Percentiles rank a stretch among this genome's conserved stretches.
Conservation (phyloP, 1,140 invertebrate genomes). For the Pygmarrhopalites habei region DNA sequence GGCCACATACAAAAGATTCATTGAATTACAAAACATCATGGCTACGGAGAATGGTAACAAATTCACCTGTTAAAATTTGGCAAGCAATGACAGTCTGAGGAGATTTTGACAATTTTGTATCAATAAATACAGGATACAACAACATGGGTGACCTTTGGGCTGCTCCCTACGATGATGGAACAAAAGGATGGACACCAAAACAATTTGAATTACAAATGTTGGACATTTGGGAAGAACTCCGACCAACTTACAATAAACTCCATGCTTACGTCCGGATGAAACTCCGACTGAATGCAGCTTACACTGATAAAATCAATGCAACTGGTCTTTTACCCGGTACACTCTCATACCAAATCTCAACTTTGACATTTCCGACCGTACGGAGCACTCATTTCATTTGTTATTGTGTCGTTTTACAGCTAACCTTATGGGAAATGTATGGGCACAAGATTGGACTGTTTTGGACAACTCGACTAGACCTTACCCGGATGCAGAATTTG, state of each 20-base stretch:
- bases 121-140: conserved; percentile 14
- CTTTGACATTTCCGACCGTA: too few relatives aligned
- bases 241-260: conserved; percentile 72
- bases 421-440: conserved; percentile 7
- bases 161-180: conserved; percentile 10
- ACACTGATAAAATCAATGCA: conserved; percentile 12
- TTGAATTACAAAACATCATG: conserved; percentile 18
- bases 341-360: too few relatives aligned
- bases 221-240: conserved; percentile 62
- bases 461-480: conserved; percentile 46
- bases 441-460: conserved; percentile 45
- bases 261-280: conserved; percentile 76
- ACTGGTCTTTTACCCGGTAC: conserved; percentile 9
- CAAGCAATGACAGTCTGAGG: neutral
- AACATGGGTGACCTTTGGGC: conserved; percentile 22
- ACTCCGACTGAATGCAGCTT: conserved; percentile 46
- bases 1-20: conserved; percentile 13
- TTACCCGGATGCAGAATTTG: conserved; percentile 43
- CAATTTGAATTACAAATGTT: conserved; percentile 56
- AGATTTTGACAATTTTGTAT: too few relatives aligned
- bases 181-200: conserved; percentile 38
- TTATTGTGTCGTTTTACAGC: too few relatives aligned
- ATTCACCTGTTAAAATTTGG: too few relatives aligned
- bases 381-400: too few relatives aligned
- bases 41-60: conserved; percentile 30